phyloP scores from a whole-genome alignment of 2,797 vertebrate genomes.

The Rhynchonycteris naso region DNA sequence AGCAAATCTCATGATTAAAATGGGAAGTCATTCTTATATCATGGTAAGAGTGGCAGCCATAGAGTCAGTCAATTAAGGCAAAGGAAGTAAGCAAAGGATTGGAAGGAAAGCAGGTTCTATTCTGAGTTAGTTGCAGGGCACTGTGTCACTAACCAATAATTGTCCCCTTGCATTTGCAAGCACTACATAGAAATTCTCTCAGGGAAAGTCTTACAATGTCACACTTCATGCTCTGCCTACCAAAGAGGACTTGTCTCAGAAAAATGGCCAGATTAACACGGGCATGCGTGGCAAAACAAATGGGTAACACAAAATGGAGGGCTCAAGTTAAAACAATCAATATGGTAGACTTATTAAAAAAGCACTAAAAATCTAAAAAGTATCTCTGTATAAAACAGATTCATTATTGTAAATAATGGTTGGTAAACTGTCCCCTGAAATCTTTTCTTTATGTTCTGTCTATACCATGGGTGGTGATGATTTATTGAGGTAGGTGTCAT shows the following conservation, averaged over 20 bases:
- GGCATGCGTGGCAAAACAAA: background rate
- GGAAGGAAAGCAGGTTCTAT: background rate
- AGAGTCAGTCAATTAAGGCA: no score
- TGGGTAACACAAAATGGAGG: background rate
- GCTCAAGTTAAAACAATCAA: background rate
- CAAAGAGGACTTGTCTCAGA: background rate
- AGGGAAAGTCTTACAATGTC: background rate
- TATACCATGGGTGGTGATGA: background rate
- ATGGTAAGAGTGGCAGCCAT: no score
- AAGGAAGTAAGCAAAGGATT: background rate
- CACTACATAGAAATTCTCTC: background rate
- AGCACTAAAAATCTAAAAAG: background rate
- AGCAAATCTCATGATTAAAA: background rate
- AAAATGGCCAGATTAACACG: background rate
- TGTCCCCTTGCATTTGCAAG: background rate
- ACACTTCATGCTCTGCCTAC: background rate
- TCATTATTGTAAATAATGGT: background rate
- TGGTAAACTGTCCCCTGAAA: background rate
- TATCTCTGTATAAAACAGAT: background rate
- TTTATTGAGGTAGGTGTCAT: background rate
- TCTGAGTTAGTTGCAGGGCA: background rate
- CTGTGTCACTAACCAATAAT: slow-evolving; percentile 9
- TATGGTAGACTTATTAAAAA: background rate
- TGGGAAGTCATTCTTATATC: background rate
- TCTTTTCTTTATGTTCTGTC: background rate